These are phyloP conservation scores for Acanthiza pusilla DNA, from an alignment of 2,797 vertebrate species.

Conservation along the genomic window DNA sequence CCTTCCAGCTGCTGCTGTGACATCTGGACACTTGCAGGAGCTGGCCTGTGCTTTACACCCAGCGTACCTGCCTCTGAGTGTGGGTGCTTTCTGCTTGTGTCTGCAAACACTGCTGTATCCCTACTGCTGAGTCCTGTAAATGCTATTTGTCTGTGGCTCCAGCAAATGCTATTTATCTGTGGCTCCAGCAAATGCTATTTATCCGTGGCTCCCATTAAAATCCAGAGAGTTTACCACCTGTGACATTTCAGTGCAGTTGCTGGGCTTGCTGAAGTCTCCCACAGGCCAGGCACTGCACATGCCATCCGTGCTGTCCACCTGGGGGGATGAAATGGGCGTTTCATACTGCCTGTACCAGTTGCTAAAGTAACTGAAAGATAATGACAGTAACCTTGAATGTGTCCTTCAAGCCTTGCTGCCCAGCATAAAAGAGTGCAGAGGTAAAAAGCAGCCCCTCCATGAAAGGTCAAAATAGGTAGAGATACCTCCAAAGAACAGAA, in stretches of 20 bases:
- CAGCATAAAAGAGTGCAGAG: background rate
- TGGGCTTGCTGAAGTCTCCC: background rate
- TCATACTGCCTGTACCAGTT: background rate
- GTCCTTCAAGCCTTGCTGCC: background rate
- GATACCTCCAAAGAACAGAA: background rate
- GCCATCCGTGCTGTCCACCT: accelerated
- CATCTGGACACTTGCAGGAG: background rate
- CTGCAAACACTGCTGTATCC: background rate
- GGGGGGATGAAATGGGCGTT: background rate
- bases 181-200: background rate
- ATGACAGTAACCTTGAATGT: background rate
- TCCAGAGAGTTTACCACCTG: background rate
- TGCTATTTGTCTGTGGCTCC: background rate
- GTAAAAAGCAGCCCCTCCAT: background rate
- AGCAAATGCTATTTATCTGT: background rate
- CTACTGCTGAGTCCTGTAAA: background rate
- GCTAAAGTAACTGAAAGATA: background rate
- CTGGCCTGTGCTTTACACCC: background rate
- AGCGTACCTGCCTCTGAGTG: background rate
- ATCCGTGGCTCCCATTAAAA: background rate
- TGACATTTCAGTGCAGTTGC: background rate
- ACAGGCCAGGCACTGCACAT: background rate
- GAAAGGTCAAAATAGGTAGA: background rate
- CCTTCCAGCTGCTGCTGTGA: background rate
- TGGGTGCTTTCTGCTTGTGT: too few species aligned